Conservation (phyloP, 2,113 vertebrate genomes). For the Crotalus horridus region DNA sequence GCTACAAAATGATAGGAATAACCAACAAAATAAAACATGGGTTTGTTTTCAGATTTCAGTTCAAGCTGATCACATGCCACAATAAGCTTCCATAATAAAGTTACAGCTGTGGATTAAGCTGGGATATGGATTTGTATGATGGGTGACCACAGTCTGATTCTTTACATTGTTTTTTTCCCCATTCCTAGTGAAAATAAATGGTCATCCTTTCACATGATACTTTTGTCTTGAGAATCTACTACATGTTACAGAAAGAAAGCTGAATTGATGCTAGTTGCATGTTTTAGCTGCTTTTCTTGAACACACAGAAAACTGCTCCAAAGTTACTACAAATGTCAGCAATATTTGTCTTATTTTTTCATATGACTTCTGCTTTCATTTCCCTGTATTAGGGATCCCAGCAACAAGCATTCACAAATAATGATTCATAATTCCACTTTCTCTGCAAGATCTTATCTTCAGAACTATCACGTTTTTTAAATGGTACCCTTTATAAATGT, state of each 20-base stretch:
- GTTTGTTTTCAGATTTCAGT: background rate
- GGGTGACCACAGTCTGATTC: background rate
- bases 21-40: background rate
- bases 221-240: slow-evolving; percentile 5
- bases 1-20: background rate
- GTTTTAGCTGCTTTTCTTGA: background rate
- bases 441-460: background rate
- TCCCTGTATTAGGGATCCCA: background rate
- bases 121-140: background rate
- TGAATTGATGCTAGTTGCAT: background rate
- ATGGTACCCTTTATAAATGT: background rate
- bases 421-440: slow-evolving; percentile 1
- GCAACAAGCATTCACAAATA: slow-evolving; percentile 15
- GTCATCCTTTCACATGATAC: background rate
- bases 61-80: background rate
- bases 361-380: background rate
- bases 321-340: background rate
- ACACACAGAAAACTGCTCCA: background rate
- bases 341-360: background rate
- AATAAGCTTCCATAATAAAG: background rate
- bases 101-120: background rate
- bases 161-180: background rate
- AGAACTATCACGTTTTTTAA: background rate
- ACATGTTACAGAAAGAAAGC: background rate
- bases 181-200: background rate